Evolutionary conservation across 2,888 invertebrate species (phyloP), one percentile per base, ranked within the genome.

Genomic region (Buathra laborator): DNA sequence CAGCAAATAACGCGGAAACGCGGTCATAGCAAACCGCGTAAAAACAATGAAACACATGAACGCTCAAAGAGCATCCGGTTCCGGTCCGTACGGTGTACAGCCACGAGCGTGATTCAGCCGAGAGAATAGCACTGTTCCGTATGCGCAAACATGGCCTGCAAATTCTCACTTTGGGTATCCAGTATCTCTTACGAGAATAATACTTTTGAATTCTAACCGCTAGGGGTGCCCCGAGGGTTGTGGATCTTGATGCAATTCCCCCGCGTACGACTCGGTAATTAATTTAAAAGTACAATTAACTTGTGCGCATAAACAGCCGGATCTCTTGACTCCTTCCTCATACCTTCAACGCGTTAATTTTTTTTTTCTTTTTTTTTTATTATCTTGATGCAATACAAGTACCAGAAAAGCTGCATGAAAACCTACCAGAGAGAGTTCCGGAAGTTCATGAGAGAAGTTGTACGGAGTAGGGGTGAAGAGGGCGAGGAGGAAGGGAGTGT

Each of bases 61-160:
- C 16, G 56, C 71, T 80, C 84, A 80, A 87, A 87, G 87, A 83
- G 87, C 88, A 87, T 89, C 88, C 88, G 88, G 79, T 88, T 88
- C 86, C 84, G 86, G 81, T 64, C 68, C 43, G 66, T 19, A 29
- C 62, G 29, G 62, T 62, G 14, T 32, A 32, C 62, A n/a, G n/a
- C 32, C 43, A 37, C 16, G 1, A 43, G 43, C 24, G 37, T 19
- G 43, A 43, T 66, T 16, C 66, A 66, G 10, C 43, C 1, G 12
- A 0, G 43, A 9, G 43, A 19, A 19, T 16, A n/a, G 16, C 37
- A n/a, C 37, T 43, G 66, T 16, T 12, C 32, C 14, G 62, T 3
- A 43, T n/a, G 43, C 7, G 66, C 16, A 66, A 66, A 44, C 43
- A 66, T 14, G 5, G 4, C 43, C 37, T 16, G 62, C 37, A 62